Conservation (phyloP, 2,797 vertebrate species). For the Cuculus canorus region DNA sequence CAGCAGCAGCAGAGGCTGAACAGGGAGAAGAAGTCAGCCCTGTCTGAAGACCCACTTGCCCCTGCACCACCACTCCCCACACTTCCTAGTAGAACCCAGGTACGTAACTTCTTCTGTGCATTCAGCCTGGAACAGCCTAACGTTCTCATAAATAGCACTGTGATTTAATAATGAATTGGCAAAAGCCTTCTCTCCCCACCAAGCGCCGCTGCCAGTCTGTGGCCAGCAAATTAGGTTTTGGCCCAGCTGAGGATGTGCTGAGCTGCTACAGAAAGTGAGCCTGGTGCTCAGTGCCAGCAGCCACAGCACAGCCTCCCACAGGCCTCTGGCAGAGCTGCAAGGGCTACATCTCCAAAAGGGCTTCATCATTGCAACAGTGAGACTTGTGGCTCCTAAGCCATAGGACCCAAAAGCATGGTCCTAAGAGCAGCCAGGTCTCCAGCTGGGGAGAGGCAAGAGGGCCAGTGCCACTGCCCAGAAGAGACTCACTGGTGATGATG, state of each 20-base stretch:
- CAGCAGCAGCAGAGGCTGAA: neutral
- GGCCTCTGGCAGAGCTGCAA: neutral
- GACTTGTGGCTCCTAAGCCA: neutral
- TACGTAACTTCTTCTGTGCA: neutral
- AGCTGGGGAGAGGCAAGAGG: neutral
- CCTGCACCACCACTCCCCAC: neutral
- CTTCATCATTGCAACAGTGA: neutral
- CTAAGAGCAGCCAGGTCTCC: neutral
- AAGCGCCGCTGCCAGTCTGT: neutral
- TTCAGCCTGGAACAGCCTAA: neutral
- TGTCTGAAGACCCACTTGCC: neutral
- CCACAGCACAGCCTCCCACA: neutral
- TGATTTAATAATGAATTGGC: slow-evolving; percentile 3
- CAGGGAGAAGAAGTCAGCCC: neutral
- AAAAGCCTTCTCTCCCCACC: neutral
- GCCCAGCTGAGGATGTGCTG: neutral
- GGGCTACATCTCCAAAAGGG: neutral
- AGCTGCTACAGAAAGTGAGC: neutral
- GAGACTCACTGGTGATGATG: neutral
- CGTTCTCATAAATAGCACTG: neutral
- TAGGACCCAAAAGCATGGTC: neutral
- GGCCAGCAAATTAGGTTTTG: neutral
- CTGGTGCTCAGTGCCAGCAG: neutral
- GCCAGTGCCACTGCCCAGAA: neutral
- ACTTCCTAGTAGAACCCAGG: neutral